Percentiles rank a stretch among this genome's conserved stretches.
These are phyloP conservation scores for Corythornis leucogaster DNA, from an alignment of 2,797 vertebrate genomes.

Conservation along the genomic window DNA sequence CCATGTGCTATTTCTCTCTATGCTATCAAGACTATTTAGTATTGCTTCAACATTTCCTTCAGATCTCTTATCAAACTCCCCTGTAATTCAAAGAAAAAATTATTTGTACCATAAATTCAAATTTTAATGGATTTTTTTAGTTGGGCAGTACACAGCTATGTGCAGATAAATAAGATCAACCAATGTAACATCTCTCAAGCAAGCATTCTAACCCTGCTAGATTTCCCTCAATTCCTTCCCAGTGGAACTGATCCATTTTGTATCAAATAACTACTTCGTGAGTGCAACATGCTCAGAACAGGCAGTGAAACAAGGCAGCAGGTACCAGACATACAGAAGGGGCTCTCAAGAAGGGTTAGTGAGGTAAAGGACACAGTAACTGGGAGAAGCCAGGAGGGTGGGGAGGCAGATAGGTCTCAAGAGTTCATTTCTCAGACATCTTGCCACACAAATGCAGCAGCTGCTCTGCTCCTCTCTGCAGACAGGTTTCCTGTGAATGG, in stretches of 20 bases:
- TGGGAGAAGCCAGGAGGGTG: not conserved
- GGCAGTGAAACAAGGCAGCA: not conserved
- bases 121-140: not conserved
- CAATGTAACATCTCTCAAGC: not conserved
- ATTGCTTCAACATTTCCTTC: not conserved
- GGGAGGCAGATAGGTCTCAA: not conserved
- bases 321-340: fast-evolving
- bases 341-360: not conserved
- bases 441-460: not conserved
- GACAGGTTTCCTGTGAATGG: not conserved
- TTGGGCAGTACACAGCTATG: fast-evolving
- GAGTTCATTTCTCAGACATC: fast-evolving
- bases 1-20: not conserved
- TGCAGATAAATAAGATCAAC: not conserved
- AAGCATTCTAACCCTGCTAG: not conserved
- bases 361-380: fast-evolving
- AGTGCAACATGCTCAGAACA: not conserved
- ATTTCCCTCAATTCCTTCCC: not conserved
- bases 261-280: not conserved
- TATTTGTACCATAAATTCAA: not conserved
- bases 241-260: not conserved
- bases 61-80: not conserved
- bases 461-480: not conserved
- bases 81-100: not conserved
- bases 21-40: not conserved